Conservation (phyloP, 2,113 vertebrate genomes). For the Cettia cetti region DNA sequence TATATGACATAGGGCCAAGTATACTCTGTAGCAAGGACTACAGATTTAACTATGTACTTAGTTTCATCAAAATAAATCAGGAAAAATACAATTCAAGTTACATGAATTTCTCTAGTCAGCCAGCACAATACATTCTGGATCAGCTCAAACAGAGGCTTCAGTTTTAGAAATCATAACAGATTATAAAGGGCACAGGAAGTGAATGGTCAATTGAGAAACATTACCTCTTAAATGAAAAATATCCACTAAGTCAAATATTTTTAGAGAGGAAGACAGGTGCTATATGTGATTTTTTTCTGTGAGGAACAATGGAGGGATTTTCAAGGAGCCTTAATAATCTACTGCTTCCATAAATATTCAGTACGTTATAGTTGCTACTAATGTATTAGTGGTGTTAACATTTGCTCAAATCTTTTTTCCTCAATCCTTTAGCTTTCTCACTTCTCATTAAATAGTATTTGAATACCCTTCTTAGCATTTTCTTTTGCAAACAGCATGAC, state of each 20-base stretch:
- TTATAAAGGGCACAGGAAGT: not conserved
- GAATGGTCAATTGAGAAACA: not conserved
- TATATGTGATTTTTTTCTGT: not conserved
- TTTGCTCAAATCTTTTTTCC: not conserved
- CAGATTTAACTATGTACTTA: not conserved
- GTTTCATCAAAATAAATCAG: not conserved
- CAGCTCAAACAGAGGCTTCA: not conserved
- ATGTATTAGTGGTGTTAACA: not conserved
- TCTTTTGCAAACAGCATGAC: slow-evolving; percentile 13
- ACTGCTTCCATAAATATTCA: slow-evolving; percentile 19
- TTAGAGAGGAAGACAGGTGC: not conserved
- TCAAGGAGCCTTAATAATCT: not conserved
- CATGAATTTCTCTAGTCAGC: not conserved
- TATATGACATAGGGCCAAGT: not conserved
- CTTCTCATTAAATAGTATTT: slow-evolving; percentile 28
- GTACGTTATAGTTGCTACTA: not conserved
- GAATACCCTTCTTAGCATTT: not conserved
- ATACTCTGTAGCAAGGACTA: not conserved
- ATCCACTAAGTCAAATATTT: not conserved
- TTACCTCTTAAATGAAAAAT: not conserved
- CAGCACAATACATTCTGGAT: not conserved
- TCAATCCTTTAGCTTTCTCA: not conserved
- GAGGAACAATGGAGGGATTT: not conserved
- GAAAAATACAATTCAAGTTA: not conserved
- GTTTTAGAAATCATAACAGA: not conserved